A percentile compares a stretch with the other conserved stretches of the same genome.
Conservation (phyloP, 2,797 vertebrate genomes). For the Anguilla obscura region DNA sequence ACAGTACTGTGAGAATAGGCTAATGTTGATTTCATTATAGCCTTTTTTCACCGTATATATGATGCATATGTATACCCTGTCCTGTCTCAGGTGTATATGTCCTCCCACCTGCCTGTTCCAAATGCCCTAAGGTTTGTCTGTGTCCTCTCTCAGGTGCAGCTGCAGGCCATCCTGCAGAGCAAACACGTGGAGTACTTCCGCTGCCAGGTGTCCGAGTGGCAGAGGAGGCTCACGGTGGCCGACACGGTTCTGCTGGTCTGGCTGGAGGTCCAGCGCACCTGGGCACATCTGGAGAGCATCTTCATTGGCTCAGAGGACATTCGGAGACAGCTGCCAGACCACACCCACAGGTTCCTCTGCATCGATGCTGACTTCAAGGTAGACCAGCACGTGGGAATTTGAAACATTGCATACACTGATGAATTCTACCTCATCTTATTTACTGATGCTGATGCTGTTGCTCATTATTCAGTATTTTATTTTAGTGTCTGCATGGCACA, state of each 20-base stretch:
- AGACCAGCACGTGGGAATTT: not conserved
- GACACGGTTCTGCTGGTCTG: slow-evolving; percentile 73
- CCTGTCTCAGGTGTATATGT: not conserved
- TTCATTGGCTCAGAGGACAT: slow-evolving; percentile 77
- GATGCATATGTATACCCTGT: not conserved
- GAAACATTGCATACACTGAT: not conserved
- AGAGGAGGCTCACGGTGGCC: slow-evolving; percentile 69
- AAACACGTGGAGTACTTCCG: slow-evolving; percentile 75
- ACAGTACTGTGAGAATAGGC: not conserved
- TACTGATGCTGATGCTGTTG: not conserved
- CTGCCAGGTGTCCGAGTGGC: slow-evolving; percentile 70
- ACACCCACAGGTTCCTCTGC: slow-evolving; percentile 70
- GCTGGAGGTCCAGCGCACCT: slow-evolving; percentile 75
- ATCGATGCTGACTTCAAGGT: slow-evolving; percentile 80
- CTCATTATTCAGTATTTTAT: not conserved
- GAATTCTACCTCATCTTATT: not conserved
- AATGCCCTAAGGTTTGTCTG: slow-evolving; percentile 22
- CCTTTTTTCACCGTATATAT: not conserved
- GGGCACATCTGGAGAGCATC: slow-evolving; percentile 77
- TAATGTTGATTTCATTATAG: not conserved
- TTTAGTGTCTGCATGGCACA: not conserved
- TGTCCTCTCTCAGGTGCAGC: slow-evolving; percentile 68
- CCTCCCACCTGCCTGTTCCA: not conserved
- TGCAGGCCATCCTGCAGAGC: slow-evolving; percentile 76
- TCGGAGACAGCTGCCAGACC: slow-evolving; percentile 71